Evolutionary conservation across 2,888 invertebrate genomes (phyloP), one percentile per base, ranked within the genome.

Genomic region (Gari tellinella): DNA sequence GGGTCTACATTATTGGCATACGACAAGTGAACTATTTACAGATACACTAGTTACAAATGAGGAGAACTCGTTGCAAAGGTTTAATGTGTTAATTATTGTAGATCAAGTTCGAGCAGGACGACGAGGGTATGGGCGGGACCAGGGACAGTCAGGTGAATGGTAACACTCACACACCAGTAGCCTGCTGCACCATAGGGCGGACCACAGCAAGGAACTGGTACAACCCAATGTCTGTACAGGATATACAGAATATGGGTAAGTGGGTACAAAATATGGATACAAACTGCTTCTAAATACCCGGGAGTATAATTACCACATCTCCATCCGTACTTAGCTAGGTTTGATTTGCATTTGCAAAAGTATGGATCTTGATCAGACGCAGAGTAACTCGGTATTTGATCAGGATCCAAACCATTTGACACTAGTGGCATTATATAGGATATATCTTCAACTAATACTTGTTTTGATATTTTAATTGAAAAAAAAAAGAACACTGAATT

Each of bases 81-180:
- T n/a, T n/a, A 2, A 25, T 58, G n/a, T 19, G 23, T 7, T n/a
- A n/a, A n/a, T n/a, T n/a, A n/a, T 46, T 49, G 31, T 60, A 84
- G 84, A 77, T 97, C 0, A 97, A 97, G 87, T 94, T 94, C 7
- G 93, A 93, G 60, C 93, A 92, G 48, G 97, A 97, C 85, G 97
- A 97, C 93, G 94, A 95, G 79, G 97, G 97, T 25, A 93, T 92
- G 83, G 94, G 94, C 15, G 94, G 93, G 23, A 94, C 94, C 81
- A 93, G 94, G 0, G 95, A 95, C 83, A 96, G 96, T 41, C 93
- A 93, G 92, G 95, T 94, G 82, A 97, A 97, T 0, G 97, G 97
- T 81, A 95, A 97, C 88, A 96, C 97, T 12, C 97, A 97, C 2
- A 94, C 94, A 4, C 94, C 97, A 68, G 93, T 95, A 51, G 96